Base-by-base conservation (phyloP, 1,140 invertebrate species). In the Procambarus virginalis region DNA sequence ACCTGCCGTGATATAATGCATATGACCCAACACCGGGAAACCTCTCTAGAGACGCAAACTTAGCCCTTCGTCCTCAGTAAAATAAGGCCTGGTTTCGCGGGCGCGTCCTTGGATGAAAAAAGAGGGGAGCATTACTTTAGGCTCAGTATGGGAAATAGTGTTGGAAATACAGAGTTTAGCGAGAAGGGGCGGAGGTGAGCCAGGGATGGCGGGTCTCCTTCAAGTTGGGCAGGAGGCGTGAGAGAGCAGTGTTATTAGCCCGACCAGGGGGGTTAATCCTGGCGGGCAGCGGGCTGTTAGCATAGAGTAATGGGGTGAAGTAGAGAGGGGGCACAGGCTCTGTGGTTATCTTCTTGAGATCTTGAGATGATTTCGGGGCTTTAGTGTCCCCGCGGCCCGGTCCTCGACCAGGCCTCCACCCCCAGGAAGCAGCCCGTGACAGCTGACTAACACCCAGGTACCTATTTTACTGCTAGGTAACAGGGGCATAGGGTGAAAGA, bases 291-390 rank as follows among this genome's bases (percentile, higher is more conserved):
- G 79, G 51, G 79, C 60, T 81, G 79, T 81, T 81, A 81, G 79
- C 79, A 81, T 81, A 81, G 60, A 81, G 79, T 81, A 81, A 60
- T 81, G 79, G 79, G 55, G 79, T 60, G 79, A 81, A 49, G 79
- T 51, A n/a, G 34, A 45, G 10, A 20, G 3, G 34, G 79, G 79
- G 12, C 79, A 81, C 49, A 55, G 14, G 60, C 14, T 20, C 20
- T 14, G 60, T 20, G 60, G 60, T 64, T 9, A n/a, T n/a, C n/a
- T n/a, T n/a, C n/a, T n/a, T n/a, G n/a, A n/a, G n/a, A n/a, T n/a
- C n/a, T n/a, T n/a, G n/a, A n/a, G n/a, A n/a, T n/a, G n/a, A n/a
- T n/a, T n/a, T n/a, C n/a, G n/a, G n/a, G n/a, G n/a, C n/a, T n/a
- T n/a, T n/a, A n/a, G n/a, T n/a, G n/a, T n/a, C n/a, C n/a, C n/a